phyloP scores from a whole-genome alignment of 2,888 invertebrate species.

The Trisateles emortualis region DNA sequence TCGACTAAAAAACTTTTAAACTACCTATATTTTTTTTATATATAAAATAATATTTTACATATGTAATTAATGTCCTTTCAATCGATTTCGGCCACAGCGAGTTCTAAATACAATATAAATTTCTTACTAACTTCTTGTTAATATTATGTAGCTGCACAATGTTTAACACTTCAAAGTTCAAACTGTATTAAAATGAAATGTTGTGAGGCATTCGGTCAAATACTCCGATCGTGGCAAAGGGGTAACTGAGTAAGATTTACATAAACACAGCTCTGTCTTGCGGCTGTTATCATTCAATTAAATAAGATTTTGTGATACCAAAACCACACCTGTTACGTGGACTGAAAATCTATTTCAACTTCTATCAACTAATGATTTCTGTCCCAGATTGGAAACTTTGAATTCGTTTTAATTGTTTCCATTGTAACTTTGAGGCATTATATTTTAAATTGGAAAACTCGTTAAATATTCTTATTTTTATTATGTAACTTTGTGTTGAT shows the following conservation, averaged over 20 bases:
- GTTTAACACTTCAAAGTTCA: constrained; percentile 34
- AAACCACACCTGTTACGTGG: constrained; percentile 70
- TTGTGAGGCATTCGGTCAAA: constrained; percentile 59
- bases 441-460: constrained; percentile 9
- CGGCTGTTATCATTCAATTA: constrained; percentile 85
- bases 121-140: no score
- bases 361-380: constrained; percentile 42
- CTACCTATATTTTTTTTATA: no score
- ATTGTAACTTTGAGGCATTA: constrained; percentile 14
- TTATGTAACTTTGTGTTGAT: background rate
- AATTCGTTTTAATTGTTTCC: constrained; percentile 23
- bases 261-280: constrained; percentile 81
- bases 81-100: no score
- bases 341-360: constrained; percentile 45
- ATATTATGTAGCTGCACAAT: background rate
- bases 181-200: constrained; percentile 62
- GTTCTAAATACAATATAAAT: no score
- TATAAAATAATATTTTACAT: no score
- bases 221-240: constrained; percentile 72
- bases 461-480: constrained; percentile 2
- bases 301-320: constrained; percentile 79
- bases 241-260: constrained; percentile 81
- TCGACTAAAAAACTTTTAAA: no score
- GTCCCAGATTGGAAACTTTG: constrained; percentile 25
- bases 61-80: no score